A percentile compares a stretch with the other conserved stretches of the same genome.
phyloP scores from a whole-genome alignment of 2,113 vertebrate species.

The Podarcis cretensis region DNA sequence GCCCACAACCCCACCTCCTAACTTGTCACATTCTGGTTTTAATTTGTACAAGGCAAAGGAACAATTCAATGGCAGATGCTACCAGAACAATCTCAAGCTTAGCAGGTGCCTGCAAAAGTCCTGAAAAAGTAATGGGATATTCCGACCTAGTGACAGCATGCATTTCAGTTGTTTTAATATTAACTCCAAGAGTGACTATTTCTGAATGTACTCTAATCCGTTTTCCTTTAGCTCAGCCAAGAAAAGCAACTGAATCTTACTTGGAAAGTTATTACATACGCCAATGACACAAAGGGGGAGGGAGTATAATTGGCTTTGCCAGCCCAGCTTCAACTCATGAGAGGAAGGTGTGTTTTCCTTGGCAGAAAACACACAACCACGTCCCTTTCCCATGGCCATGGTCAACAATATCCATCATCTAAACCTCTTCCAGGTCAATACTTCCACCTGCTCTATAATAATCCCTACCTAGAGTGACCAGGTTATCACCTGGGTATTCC shows the following conservation, averaged over 20 bases:
- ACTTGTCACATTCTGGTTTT: too few relatives aligned
- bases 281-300: neutral
- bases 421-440: neutral
- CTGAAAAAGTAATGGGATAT: neutral
- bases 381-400: accelerated
- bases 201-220: constrained; percentile 50
- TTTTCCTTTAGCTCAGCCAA: constrained; percentile 68
- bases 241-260: constrained; percentile 39
- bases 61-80: too few relatives aligned
- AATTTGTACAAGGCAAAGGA: too few relatives aligned
- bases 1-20: too few relatives aligned
- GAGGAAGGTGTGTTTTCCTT: neutral
- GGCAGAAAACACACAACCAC: neutral
- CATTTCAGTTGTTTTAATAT: constrained; percentile 43
- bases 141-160: constrained; percentile 31
- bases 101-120: neutral
- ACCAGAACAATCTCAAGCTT: neutral
- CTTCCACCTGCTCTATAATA: accelerated
- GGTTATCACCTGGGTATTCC: neutral
- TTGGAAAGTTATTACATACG: constrained; percentile 9
- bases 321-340: neutral
- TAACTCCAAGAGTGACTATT: constrained; percentile 49
- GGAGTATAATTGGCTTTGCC: neutral
- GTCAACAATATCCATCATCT: accelerated
- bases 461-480: neutral